phyloP scores from a whole-genome alignment of 2,888 invertebrate species.

The Amiota minor region DNA sequence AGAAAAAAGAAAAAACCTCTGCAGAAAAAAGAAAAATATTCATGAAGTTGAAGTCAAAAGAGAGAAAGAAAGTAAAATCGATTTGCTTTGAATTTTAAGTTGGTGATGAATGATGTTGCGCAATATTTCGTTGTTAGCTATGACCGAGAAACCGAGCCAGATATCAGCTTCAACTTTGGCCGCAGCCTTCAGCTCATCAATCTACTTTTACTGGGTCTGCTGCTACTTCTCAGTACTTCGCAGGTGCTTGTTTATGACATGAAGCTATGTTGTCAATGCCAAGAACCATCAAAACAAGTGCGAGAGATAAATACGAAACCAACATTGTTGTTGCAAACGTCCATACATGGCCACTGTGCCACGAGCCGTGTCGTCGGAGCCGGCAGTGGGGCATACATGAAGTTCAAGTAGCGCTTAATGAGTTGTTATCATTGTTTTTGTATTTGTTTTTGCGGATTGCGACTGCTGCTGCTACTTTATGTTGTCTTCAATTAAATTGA shows the following conservation, averaged over 20 bases:
- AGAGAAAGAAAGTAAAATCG: conserved; percentile 49
- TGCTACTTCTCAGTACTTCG: neutral
- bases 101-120: conserved; percentile 8
- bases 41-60: conserved; percentile 36
- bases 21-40: conserved; percentile 3
- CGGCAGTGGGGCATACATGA: conserved; percentile 3
- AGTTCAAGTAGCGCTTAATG: conserved; percentile 20
- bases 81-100: conserved; percentile 53
- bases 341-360: conserved; percentile 8
- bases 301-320: neutral
- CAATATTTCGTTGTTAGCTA: conserved; percentile 12
- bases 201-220: conserved; percentile 43
- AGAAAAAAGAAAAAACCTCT: conserved; percentile 7
- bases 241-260: neutral
- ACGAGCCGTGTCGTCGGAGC: conserved; percentile 47
- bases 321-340: neutral
- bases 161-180: neutral
- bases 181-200: conserved; percentile 48
- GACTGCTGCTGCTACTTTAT: neutral
- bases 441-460: neutral
- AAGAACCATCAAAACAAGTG: conserved; percentile 53
- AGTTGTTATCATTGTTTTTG: neutral
- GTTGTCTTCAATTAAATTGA: too few species aligned
- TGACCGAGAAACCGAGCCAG: conserved; percentile 44
- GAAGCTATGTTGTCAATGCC: conserved; percentile 54